Base-by-base conservation (phyloP, 2,113 vertebrate species). In the Gymnarchus niloticus region DNA sequence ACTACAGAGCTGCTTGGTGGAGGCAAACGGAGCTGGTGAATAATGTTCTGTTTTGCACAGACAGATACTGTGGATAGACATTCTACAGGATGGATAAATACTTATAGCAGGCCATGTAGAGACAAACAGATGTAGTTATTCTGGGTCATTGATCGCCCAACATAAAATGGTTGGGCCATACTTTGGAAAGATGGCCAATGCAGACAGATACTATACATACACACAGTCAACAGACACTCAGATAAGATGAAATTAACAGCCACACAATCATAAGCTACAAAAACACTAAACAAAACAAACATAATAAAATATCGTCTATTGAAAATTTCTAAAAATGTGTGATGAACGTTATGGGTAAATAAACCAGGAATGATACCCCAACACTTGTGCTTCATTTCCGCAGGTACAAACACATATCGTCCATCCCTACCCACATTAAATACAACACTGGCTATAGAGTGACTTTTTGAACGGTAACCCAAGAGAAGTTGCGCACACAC, bases 1-100 rank as follows among this genome's bases (percentile, higher is more conserved):
- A 92, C 90, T 14, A 33, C 10, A 12, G 82, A 83, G 28, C 25
- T 2, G 28, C 33, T 83, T 33, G 23, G 9, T 41, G 54, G 33
- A 37, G 54, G 54, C 56, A 57, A 46, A 44, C 33, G 9, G 33
- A 46, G n/a, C 81, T 21, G n/a, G 1, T 49, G 49, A 56, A 82
- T 25, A 33, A 82, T 56, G 81, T 51, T 25, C 46, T 49, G 76
- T 14, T 81, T 23, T 37, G 10, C 19, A 6, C 37, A 37, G 76
- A 19, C 80, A 54, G 51, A 19, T 49, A 33, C 49, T 21, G 44
- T 37, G 51, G 5, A 54, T 17, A 33, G 49, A 28, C 73, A 21
- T 37, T 19, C 76, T 1, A 14, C 49, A 37, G 80, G 51, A 56
- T 4, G 51, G 80, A 82, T 54, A 28, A 28, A 23, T 81, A 0